Conservation (phyloP, 2,888 invertebrate genomes). For the Seira ritae region DNA sequence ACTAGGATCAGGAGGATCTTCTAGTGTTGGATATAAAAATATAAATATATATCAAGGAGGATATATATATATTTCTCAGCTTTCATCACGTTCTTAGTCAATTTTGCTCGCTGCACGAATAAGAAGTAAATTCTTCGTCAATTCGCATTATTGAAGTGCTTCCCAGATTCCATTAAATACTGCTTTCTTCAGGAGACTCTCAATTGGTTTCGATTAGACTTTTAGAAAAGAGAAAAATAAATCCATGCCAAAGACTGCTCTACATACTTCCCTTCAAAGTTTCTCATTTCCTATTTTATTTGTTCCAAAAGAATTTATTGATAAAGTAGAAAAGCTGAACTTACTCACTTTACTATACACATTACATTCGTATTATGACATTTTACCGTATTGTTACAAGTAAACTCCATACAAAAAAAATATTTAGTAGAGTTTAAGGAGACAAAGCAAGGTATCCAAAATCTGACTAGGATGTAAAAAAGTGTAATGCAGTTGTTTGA, state of each 20-base stretch:
- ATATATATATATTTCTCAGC: too few relatives aligned
- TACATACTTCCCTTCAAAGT: background rate
- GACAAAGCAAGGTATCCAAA: slow-evolving; percentile 16
- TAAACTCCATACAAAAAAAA: background rate
- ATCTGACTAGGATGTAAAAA: slow-evolving; percentile 1
- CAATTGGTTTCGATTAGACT: slow-evolving; percentile 1
- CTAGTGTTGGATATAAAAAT: too few relatives aligned
- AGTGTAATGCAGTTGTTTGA: background rate
- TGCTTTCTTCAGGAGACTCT: too few relatives aligned
- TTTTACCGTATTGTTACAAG: background rate
- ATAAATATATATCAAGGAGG: too few relatives aligned
- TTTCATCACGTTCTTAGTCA: too few relatives aligned
- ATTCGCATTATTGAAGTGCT: background rate
- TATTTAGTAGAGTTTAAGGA: slow-evolving; percentile 4
- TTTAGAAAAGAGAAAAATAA: background rate
- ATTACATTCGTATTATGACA: background rate
- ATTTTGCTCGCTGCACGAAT: background rate
- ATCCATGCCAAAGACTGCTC: slow-evolving; percentile 20
- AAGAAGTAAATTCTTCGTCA: background rate
- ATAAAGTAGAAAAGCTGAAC: background rate
- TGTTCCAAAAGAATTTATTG: too few relatives aligned
- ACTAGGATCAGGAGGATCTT: too few relatives aligned
- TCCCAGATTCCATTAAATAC: background rate
- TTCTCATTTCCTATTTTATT: background rate
- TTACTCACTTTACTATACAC: background rate